phyloP scores from a whole-genome alignment of 2,797 vertebrate species.

The Lacerta agilis region DNA sequence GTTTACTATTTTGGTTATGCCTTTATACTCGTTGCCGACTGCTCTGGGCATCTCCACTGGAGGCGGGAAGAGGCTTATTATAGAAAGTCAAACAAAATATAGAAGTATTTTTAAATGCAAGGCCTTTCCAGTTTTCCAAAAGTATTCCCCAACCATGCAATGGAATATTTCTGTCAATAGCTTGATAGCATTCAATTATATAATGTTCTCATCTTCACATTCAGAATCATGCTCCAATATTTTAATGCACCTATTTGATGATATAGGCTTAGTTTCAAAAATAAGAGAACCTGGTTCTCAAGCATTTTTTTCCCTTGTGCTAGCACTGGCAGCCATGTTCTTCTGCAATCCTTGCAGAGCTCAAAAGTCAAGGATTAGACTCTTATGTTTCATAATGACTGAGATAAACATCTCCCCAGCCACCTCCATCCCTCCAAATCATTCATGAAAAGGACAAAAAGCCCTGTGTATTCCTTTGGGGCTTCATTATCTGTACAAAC shows the following conservation, averaged over 20 bases:
- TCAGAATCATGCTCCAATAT: not conserved
- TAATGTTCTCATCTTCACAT: not conserved
- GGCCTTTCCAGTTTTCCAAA: no score
- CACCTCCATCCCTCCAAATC: slow-evolving; percentile 36
- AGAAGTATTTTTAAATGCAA: no score
- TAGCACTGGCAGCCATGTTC: not conserved
- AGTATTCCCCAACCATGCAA: no score
- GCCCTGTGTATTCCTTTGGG: slow-evolving; percentile 44
- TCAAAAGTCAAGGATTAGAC: not conserved
- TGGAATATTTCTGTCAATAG: no score
- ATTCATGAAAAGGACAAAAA: slow-evolving; percentile 47
- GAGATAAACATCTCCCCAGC: slow-evolving; percentile 28
- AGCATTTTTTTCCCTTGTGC: not conserved
- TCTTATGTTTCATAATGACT: slow-evolving; percentile 9
- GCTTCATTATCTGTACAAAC: slow-evolving; percentile 38
- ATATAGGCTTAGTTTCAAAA: not conserved
- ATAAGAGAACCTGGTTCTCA: not conserved
- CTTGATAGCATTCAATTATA: no score
- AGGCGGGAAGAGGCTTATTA: no score
- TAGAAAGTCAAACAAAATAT: no score
- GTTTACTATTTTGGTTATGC: no score
- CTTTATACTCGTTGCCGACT: no score
- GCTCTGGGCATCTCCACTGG: no score
- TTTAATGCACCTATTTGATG: not conserved
- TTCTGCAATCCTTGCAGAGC: not conserved